Evolutionary conservation across 2,113 vertebrate genomes (phyloP), one percentile per base, ranked within the genome.

Genomic region (Pheucticus melanocephalus): DNA sequence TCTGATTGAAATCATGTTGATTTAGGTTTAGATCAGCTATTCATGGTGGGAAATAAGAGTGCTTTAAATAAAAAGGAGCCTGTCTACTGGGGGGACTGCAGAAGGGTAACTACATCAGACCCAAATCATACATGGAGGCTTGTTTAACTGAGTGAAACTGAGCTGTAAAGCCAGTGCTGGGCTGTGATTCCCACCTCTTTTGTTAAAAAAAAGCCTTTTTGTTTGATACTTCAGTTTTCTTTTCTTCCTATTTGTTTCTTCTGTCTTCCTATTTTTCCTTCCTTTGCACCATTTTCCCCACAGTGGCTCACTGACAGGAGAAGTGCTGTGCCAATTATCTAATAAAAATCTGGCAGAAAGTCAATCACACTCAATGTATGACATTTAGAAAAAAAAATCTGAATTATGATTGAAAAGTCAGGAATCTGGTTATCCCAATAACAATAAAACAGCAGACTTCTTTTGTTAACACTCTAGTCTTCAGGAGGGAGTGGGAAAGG

Each of bases 261-360:
- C 51, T 12, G n/a, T 51, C 31, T 86, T 86, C 35, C 14, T 81
- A 18, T 68, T 94, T 88, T 84, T 31, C 31, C 14, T 68, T 78
- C n/a, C n/a, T 87, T 91, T 78, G 24, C 40, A 91, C 15, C 31
- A 24, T 86, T 91, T 95, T 84, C 60, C 65, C n/a, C 50, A 75
- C 44, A 27, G 23, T 35, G 15, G 64, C 61, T 86, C 45, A 57
- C 56, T 92, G 65, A 73, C 6, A 6, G 42, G 66, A 95, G 71
- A 90, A 86, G 25, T 68, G 12, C 65, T 79, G 37, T 92, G 73
- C 65, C 77, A 94, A 92, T 95, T 95, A 95, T 89, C 86, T 95
- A 94, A 95, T 89, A 94, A 91, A 84, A 94, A 57, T 57, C 77
- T 95, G 94, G 48, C 89, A 95, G 94, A 79, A 91, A 82, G 72